phyloP scores from a whole-genome alignment of 2,797 vertebrate genomes.

The Phylloscopus collybita region DNA sequence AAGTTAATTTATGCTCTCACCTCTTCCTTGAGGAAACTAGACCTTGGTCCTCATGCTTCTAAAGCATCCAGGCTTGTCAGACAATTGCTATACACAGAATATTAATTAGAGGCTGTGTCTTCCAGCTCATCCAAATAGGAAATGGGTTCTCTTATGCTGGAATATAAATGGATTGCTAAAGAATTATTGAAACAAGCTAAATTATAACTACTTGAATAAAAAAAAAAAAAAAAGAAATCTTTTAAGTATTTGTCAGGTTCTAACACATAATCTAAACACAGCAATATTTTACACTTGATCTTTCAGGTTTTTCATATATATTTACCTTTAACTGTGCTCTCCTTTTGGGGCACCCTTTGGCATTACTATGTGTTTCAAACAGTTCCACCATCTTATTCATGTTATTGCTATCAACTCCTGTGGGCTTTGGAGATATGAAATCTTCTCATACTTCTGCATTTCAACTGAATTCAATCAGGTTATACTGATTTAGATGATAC shows the following conservation, averaged over 20 bases:
- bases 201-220: slow-evolving; percentile 5
- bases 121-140: slow-evolving; percentile 56
- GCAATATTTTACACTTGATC: not conserved
- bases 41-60: slow-evolving; percentile 40
- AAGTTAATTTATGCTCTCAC: slow-evolving; percentile 64
- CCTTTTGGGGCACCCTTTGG: not conserved
- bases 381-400: not conserved
- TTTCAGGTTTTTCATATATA: not conserved
- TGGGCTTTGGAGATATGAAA: not conserved
- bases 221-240: not conserved
- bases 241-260: not conserved
- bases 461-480: not conserved
- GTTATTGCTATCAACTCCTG: not conserved
- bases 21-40: slow-evolving; percentile 53
- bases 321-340: not conserved
- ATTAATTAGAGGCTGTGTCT: slow-evolving; percentile 56
- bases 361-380: not conserved
- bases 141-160: slow-evolving; percentile 10
- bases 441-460: not conserved
- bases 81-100: slow-evolving; percentile 41
- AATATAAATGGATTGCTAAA: not conserved
- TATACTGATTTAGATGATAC: not conserved
- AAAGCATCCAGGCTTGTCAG: slow-evolving; percentile 45
- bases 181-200: slow-evolving; percentile 33
- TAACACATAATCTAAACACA: not conserved